Base-by-base conservation (phyloP, 2,113 vertebrate genomes). In the Hypocryptadius cinnamomeus region DNA sequence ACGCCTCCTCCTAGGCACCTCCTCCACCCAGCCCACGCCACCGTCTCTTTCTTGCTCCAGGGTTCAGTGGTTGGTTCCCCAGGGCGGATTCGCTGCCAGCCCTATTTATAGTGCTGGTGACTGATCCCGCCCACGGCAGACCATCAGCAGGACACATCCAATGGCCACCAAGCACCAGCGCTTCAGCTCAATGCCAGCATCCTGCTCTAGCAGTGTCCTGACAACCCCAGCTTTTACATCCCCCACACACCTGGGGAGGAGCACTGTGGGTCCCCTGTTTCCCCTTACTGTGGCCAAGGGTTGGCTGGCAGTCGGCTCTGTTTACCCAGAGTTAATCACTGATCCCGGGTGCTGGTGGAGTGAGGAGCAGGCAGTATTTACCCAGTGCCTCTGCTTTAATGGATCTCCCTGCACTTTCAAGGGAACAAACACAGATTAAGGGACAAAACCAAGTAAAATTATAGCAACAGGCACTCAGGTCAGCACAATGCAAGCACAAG, bases 341-440 rank as follows among this genome's bases (percentile, higher is more conserved):
- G 64, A 85, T 61, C 66, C 25, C 12, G 0, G 70, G 11, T 5
- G 31, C 79, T 9, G 30, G n/a, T 18, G 4, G 27, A 76, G 73
- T 83, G 92, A 81, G 54, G 17, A 72, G 56, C 44, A 2, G 42
- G 28, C 0, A 0, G n/a, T 97, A 50, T 97, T 97, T 97, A 96
- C 96, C 87, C 30, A 97, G 90, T 9, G 65, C 85, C 81, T 91
- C 87, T 94, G 93, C 60, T 87, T 89, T 95, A 76, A 89, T 96
- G 95, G 25, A 44, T 88, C 79, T 94, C 90, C 85, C 85, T 16
- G 87, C 79, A 68, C 65, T 95, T 83, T 64, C 87, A 44, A 66
- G 94, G 87, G 90, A 96, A 88, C 92, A 97, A 97, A 96, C 40
- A 96, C 35, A 90, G 96, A 96, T 95, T 81, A 92, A 87, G 69